Evolutionary conservation across 2,888 invertebrate species (phyloP), one percentile per base, ranked within the genome.

Genomic region (Pseudoips prasinana): DNA sequence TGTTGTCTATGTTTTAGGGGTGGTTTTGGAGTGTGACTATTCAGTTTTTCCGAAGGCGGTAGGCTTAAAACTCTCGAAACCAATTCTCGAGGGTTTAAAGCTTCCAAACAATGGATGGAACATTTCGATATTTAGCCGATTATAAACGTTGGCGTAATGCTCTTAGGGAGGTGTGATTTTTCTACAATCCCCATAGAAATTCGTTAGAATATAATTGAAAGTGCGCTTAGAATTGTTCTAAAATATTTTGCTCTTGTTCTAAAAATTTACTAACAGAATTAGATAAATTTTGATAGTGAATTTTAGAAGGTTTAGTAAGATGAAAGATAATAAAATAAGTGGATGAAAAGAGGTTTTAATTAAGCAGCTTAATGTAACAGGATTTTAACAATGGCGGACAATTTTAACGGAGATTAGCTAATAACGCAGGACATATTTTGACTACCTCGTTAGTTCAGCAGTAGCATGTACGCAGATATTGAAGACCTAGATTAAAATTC

Each of bases 51-150:
- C 66, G 65, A 76, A 82, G 80, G 77, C 74, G 68, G 75, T 74
- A 78, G 83, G 86, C 85, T 86, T 87, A 86, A 83, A 83, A 86
- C 83, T 86, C 81, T 77, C 69, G 75, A 76, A 84, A 83, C 80
- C 84, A 79, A 85, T 86, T 83, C 80, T 73, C 65, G 73, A 70
- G 82, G 82, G 79, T 72, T 79, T 82, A 78, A 75, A 76, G 74
- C 79, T 66, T 76, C 64, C 71, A 72, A 81, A 88, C 87, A 86
- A 86, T 86, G 71, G 84, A 75, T 77, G 80, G 78, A 82, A 81
- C 85, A 76, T 82, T 87, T 84, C 85, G 81, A 87, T 87, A 87
- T 85, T 87, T 78, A 87, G 85, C 79, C 84, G 87, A 86, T 87
- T 88, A 88, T 85, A 77, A 84, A 71, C 69, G 75, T 77, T 76